A percentile compares a stretch with the other conserved stretches of the same genome.
These are phyloP conservation scores for Betta splendens DNA, from an alignment of 2,797 vertebrate genomes.

Conservation along the genomic window DNA sequence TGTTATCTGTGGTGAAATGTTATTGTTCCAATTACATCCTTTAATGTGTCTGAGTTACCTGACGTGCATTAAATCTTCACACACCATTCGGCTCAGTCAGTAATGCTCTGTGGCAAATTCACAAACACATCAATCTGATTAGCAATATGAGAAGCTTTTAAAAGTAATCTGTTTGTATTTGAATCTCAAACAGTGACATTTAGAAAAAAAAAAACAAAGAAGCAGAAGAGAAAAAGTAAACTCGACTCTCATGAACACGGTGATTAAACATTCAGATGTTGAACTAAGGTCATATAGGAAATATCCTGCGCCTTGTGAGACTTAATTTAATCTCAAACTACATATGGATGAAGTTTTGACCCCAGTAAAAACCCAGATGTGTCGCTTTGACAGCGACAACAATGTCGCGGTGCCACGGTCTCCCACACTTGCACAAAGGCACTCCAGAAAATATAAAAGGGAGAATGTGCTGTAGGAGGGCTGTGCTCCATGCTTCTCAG, in stretches of 20 bases:
- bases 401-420: constrained; percentile 50
- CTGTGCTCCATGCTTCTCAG: constrained; percentile 74
- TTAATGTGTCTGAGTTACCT: constrained; percentile 37
- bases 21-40: constrained; percentile 23
- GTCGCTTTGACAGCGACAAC: constrained; percentile 45
- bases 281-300: constrained; percentile 23
- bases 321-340: constrained; percentile 2
- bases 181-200: constrained; percentile 30
- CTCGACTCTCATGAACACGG: constrained; percentile 18
- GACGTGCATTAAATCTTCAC: constrained; percentile 16
- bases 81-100: constrained; percentile 17
- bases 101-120: constrained; percentile 8
- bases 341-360: constrained; percentile 15
- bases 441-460: constrained; percentile 62
- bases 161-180: constrained; percentile 36
- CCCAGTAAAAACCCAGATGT: constrained; percentile 29
- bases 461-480: constrained; percentile 61
- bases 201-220: constrained; percentile 22
- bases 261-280: constrained; percentile 41
- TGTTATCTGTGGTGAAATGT: constrained; percentile 25
- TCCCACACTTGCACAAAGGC: constrained; percentile 61
- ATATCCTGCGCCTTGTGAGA: constrained; percentile 15
- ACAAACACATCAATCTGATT: constrained; percentile 37
- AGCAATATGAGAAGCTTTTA: constrained; percentile 25
- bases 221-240: constrained; percentile 16